Percentiles rank a stretch among this genome's conserved stretches.
phyloP scores from a whole-genome alignment of 1,140 invertebrate species.

The Acromyrmex echinatior region DNA sequence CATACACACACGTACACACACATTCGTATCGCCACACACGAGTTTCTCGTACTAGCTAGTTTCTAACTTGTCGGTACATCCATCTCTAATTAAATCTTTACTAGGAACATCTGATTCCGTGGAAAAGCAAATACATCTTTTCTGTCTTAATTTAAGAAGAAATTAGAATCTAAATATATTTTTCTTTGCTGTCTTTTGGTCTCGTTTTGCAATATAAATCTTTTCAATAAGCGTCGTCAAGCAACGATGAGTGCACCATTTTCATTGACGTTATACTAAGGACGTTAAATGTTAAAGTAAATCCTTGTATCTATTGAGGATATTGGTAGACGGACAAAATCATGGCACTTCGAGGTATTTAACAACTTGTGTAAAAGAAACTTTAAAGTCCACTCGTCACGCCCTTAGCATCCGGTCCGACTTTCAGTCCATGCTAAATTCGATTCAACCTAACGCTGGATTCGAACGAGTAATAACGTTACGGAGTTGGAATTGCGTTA shows the following conservation, averaged over 20 bases:
- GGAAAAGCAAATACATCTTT: constrained; percentile 30
- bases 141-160: constrained; percentile 13
- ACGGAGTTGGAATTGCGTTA: constrained; percentile 75
- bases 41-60: constrained; percentile 9
- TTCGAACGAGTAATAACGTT: constrained; percentile 74
- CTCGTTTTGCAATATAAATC: background rate
- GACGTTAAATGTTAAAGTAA: background rate
- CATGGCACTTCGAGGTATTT: background rate
- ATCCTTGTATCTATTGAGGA: background rate
- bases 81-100: constrained; percentile 62
- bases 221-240: background rate
- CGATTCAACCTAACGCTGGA: constrained; percentile 69
- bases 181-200: background rate
- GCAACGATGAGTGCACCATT: background rate
- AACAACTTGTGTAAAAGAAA: constrained; percentile 44
- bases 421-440: constrained; percentile 66
- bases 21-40: constrained; percentile 21
- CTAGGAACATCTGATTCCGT: constrained; percentile 46
- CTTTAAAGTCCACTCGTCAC: constrained; percentile 58
- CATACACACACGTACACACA: background rate
- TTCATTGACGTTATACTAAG: background rate
- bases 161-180: background rate
- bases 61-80: constrained; percentile 57
- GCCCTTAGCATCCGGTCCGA: constrained; percentile 41
- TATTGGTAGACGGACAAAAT: constrained; percentile 28